phyloP scores from a whole-genome alignment of 2,797 vertebrate species.

The Chloroceryle amazona region DNA sequence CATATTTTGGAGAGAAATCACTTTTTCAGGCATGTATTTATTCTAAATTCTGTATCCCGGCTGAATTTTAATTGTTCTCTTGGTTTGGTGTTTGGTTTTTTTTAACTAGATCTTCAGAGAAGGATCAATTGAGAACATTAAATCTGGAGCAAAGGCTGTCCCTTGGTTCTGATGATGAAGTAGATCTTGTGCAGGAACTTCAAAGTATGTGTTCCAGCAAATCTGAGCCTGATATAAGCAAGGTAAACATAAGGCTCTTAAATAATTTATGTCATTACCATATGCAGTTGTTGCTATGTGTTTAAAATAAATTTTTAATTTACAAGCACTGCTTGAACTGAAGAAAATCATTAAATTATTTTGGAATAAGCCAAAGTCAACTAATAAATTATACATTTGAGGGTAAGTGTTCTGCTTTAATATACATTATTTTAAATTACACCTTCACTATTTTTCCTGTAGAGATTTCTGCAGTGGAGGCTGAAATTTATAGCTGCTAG shows the following conservation, averaged over 20 bases:
- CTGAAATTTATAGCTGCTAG: not conserved
- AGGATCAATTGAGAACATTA: slow-evolving; percentile 64
- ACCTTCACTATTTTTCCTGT: not conserved
- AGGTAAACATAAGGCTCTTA: slow-evolving; percentile 80
- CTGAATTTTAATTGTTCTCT: not conserved
- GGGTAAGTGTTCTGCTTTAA: not conserved
- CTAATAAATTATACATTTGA: slow-evolving; percentile 4
- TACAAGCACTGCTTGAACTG: not conserved
- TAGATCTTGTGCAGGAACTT: slow-evolving; percentile 91
- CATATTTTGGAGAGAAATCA: not conserved
- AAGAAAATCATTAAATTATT: slow-evolving; percentile 12
- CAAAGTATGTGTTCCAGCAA: slow-evolving; percentile 95
- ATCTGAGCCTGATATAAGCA: slow-evolving; percentile 96
- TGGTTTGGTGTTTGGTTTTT: not conserved
- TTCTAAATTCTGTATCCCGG: not conserved
- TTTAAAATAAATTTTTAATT: slow-evolving; percentile 27
- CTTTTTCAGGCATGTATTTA: not conserved
- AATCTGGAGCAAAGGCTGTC: slow-evolving; percentile 84
- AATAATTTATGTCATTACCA: not conserved
- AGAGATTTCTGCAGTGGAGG: not conserved
- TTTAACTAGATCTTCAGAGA: slow-evolving; percentile 76
- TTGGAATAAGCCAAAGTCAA: not conserved
- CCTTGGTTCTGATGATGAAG: slow-evolving; percentile 90
- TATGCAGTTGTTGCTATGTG: not conserved
- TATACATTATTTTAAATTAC: not conserved